Base-by-base conservation (phyloP, 2,113 vertebrate species). In the Melanostigma gelatinosum region DNA sequence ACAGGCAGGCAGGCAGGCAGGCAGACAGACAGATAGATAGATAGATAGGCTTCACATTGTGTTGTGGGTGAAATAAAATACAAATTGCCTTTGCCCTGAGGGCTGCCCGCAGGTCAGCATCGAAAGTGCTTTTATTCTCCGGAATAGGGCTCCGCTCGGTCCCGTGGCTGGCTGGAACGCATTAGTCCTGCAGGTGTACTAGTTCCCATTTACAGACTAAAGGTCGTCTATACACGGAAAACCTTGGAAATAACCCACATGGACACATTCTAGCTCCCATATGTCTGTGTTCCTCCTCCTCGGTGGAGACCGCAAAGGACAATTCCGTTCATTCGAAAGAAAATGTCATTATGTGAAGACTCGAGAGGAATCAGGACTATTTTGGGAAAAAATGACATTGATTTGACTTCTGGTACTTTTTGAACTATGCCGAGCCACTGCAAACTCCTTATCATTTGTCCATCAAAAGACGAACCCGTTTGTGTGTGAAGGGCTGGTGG, bases 71-170 rank as follows among this genome's bases (percentile, higher is more conserved):
- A 76, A 84, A 89, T 90, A 80, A 85, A 89, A 88, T 86, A 78
- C 78, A 85, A 89, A 91, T 91, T 91, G 92, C 86, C 90, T 94
- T 93, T 91, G 89, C 84, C 90, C 89, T 86, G 67, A 85, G 87
- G 91, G 90, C 90, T 79, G 78, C 89, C 88, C 46, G 65, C 89
- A 89, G 87, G 90, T 89, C 87, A 74, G 82, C 90, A 76, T 91
- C 72, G 54, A 85, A 90, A 93, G 94, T 92, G 93, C 91, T 91
- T 86, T 91, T 81, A 86, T 88, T 90, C 79, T 83, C 67, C 85
- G 89, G 84, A 84, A 84, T 58, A 75, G 85, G 74, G 76, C 65
- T 87, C 70, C 74, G 12, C 72, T 57, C 34, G 64, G 73, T 87
- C 83, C 88, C 83, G 42, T 40, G 58, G 76, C 88, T 87, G 86